Base-by-base conservation (phyloP, 2,113 vertebrate genomes). In the Apteryx owenii region DNA sequence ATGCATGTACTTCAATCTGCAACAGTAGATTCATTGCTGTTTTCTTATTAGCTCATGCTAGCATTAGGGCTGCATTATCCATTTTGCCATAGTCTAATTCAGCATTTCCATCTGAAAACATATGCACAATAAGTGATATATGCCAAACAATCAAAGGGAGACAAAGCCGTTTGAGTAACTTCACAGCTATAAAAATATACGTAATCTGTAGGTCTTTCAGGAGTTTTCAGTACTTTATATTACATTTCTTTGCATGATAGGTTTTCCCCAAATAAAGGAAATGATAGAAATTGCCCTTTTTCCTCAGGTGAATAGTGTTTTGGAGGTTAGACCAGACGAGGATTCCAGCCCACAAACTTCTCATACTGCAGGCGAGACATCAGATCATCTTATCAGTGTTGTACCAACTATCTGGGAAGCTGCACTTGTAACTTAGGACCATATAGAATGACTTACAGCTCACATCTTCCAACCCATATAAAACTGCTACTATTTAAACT, bases 1-100 rank as follows among this genome's bases (percentile, higher is more conserved):
- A 98, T 95, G 95, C 96, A 95, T 72, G 87, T 97, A 86, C 96
- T 98, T 98, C 98, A 98, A 95, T 98, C 96, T 95, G 96, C 95
- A 90, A 50, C 62, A 23, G 75, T 92, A 92, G 93, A 97, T 96
- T 98, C 97, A 97, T 98, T 98, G 97, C 97, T 28, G 96, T 91
- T 97, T 95, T 97, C 98, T 97, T 98, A 98, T 98, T 98, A 98
- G 98, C 62, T 96, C 96, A 85, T 97, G 95, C 96, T 96, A 97
- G 98, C 88, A 73, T 98, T 95, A 80, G 95, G 97, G 93, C 96
- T 95, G 95, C 98, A 98, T 98, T 98, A 98, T 97, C 97, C 65
- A 82, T 97, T 97, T 97, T 87, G 96, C 94, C 95, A 96, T 97
- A 97, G 97, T 92, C 97, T 98, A 94, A 94, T 97, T 97, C 98